Base-by-base conservation (phyloP, 2,888 invertebrate species). In the Heterodera filipjevi region DNA sequence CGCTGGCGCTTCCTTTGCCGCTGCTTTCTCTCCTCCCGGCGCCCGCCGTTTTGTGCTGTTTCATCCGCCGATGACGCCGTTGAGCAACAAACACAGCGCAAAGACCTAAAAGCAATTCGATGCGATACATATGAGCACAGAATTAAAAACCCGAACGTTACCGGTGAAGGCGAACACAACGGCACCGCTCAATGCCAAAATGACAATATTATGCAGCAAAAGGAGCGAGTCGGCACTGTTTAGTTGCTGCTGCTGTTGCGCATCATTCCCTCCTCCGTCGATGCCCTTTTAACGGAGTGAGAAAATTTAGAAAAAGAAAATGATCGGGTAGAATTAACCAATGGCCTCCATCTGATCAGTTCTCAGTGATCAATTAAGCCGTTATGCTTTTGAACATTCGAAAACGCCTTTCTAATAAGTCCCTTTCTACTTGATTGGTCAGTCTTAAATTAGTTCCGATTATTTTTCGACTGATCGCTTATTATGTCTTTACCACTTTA, bases 141-240 rank as follows among this genome's bases (percentile, higher is more conserved):
- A 44, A 27, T 44, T 32, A 2, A 35, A 39, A 72, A 22, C 19
- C 27, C 22, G 16, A 35, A 2, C 5, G 1, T 33, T 10, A 79
- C 79, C 79, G 59, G 72, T 79, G 59, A 79, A 71, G 2, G 66
- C 71, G 39, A 79, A 79, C n/a, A 79, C 79, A 22, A 79, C 77
- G 39, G 77, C 79, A 49, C 79, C 79, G 44, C 77, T 73, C 32
- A 79, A 16, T 19, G 74, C 72, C 27, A 79, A 46, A 72, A 79
- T 79, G 27, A 79, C 39, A 35, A 77, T 68, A 35, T 79, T 79
- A 27, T 79, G 79, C 35, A 79, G 68, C 53, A 77, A 72, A 72
- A 77, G 71, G n/a, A 59, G 59, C n/a, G 77, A 44, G 64, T 77
- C 77, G 30, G 59, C 44, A 6, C 49, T 59, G 39, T 49, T 30